These are phyloP conservation scores for Thaumatotibia leucotreta DNA, from an alignment of 1,140 invertebrate genomes.

Conservation along the genomic window DNA sequence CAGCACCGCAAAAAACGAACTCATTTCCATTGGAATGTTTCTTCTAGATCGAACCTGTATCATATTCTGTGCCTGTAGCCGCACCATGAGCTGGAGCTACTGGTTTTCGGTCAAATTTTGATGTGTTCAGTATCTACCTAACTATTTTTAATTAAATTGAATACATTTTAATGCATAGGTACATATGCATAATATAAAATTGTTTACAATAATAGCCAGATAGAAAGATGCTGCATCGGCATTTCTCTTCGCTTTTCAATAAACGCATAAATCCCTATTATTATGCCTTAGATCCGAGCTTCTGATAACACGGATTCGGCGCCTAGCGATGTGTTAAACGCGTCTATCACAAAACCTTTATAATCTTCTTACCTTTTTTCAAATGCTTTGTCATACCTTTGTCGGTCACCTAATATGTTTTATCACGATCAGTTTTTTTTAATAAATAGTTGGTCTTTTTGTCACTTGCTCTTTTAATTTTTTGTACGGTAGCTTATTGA, in stretches of 20 bases:
- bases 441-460: not conserved
- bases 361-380: slow-evolving; percentile 18
- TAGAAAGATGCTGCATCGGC: not conserved
- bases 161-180: too few species aligned
- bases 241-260: not conserved
- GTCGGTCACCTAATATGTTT: slow-evolving; percentile 17
- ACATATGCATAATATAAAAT: too few species aligned
- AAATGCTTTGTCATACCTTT: slow-evolving; percentile 16
- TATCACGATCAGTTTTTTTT: not conserved
- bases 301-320: slow-evolving; percentile 17
- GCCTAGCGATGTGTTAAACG: slow-evolving; percentile 33
- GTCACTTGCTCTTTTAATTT: not conserved
- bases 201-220: not conserved
- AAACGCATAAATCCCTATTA: not conserved
- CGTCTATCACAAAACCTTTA: slow-evolving; percentile 30
- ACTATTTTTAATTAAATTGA: too few species aligned
- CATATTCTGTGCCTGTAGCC: too few species aligned
- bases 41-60: too few species aligned
- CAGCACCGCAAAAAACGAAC: too few species aligned
- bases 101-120: too few species aligned
- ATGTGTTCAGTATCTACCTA: too few species aligned
- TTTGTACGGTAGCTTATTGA: not conserved
- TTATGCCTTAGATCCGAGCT: not conserved
- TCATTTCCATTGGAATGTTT: too few species aligned
- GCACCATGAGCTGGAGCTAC: too few species aligned